Evolutionary conservation across 2,797 vertebrate genomes (phyloP), one percentile per base, ranked within the genome.

Genomic region (Acridotheres tristis): DNA sequence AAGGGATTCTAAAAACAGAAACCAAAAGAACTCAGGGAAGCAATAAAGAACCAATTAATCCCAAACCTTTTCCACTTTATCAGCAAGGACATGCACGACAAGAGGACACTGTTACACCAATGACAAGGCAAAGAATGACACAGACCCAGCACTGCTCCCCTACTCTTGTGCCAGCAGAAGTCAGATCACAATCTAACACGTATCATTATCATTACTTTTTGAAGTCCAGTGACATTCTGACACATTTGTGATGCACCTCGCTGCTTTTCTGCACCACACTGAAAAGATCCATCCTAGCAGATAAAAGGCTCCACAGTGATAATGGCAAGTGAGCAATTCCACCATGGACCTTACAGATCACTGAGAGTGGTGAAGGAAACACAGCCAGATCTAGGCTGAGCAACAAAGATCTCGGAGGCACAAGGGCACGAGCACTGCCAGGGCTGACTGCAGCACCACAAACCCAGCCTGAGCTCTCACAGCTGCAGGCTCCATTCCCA

Each of bases 151-250:
- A 50, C 12, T 76, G 21, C 16, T 45, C 32, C 65, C 62, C 21
- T 16, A 2, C 54, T 23, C 38, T 15, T 47, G 48, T 21, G 40
- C 22, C 59, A 72, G 14, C 27, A 68, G 68, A 62, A 50, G 34
- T 18, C 47, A 65, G 12, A 40, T 13, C 16, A 57, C 20, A 25
- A 16, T 25, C 79, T 55, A 78, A 38, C 36, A 73, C 11, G 16
- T 0, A 17, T 2, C n/a, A 55, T 38, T n/a, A 36, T 2, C 66
- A 20, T 1, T 14, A 16, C 1, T 0, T 48, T 59, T 3, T 74
- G 11, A 90, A 75, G 58, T 50, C 9, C 4, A 2, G 15, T 42
- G 67, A 16, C 11, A 11, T 13, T 50, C 10, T 73, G n/a, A 58
- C 29, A 51, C 7, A 32, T 43, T 14, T 45, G 34, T 42, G 43